A percentile compares a stretch with the other conserved stretches of the same genome.
phyloP scores from a whole-genome alignment of 2,797 vertebrate species.

The Catamblyrhynchus diadema region DNA sequence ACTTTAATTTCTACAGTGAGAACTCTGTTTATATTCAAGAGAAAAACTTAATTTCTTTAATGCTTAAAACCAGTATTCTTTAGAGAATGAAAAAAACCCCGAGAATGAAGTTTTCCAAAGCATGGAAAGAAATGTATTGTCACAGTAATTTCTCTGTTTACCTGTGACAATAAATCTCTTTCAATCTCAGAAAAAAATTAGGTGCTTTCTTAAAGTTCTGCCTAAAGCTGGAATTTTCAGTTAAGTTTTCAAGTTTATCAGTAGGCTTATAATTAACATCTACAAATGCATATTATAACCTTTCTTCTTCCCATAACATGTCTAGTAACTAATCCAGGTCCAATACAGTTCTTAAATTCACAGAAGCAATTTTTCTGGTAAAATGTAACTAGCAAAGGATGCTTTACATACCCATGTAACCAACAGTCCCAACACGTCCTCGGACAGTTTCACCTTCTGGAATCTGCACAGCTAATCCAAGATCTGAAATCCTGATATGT shows the following conservation, averaged over 20 bases:
- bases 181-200: not conserved
- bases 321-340: not conserved
- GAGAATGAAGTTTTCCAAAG: not conserved
- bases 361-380: not conserved
- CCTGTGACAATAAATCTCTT: not conserved
- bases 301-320: not conserved
- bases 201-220: not conserved
- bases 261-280: not conserved
- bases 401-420: slow-evolving; percentile 88
- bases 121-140: not conserved
- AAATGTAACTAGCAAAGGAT: not conserved
- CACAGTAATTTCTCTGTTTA: not conserved
- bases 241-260: not conserved
- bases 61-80: not conserved
- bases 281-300: not conserved
- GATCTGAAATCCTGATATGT: slow-evolving; percentile 91
- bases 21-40: not conserved
- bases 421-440: slow-evolving; percentile 89
- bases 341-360: not conserved
- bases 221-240: not conserved
- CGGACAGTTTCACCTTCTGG: slow-evolving; percentile 86
- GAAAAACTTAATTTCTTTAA: not conserved
- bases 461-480: slow-evolving; percentile 89
- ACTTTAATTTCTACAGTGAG: not conserved
- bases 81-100: not conserved